Conservation (phyloP, 2,797 vertebrate genomes). For the Syndactyla subalaris region DNA sequence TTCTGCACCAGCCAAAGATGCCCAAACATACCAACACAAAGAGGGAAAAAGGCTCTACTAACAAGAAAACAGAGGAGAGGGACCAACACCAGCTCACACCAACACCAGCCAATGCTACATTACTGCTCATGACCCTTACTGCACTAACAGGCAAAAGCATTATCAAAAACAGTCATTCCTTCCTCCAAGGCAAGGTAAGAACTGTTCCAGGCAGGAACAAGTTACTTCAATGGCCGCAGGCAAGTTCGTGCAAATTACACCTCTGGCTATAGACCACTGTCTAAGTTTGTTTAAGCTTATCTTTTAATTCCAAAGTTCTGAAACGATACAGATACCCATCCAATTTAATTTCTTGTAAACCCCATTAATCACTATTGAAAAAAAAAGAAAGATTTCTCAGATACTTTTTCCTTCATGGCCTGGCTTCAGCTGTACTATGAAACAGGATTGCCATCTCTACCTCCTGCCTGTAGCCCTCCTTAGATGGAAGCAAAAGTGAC, state of each 20-base stretch:
- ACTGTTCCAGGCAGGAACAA: background rate
- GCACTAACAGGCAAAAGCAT: background rate
- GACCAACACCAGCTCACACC: background rate
- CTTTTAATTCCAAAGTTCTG: background rate
- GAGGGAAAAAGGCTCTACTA: background rate
- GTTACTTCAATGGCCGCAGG: rapidly evolving
- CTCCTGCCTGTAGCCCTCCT: background rate
- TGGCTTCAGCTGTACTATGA: background rate
- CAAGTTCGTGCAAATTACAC: background rate
- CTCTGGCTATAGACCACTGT: background rate
- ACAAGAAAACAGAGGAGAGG: background rate
- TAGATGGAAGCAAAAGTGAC: background rate
- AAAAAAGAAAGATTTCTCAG: background rate
- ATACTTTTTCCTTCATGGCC: background rate
- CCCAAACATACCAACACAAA: background rate
- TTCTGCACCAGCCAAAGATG: background rate
- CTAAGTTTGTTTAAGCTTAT: background rate
- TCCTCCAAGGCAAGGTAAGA: background rate
- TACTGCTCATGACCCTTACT: background rate
- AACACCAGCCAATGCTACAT: background rate
- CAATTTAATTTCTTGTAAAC: background rate
- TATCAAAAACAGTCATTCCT: background rate
- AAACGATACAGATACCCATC: background rate
- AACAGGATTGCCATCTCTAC: background rate
- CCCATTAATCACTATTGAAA: background rate